These are phyloP conservation scores for Chirona hameri DNA, from an alignment of 2,888 invertebrate genomes.

Conservation along the genomic window DNA sequence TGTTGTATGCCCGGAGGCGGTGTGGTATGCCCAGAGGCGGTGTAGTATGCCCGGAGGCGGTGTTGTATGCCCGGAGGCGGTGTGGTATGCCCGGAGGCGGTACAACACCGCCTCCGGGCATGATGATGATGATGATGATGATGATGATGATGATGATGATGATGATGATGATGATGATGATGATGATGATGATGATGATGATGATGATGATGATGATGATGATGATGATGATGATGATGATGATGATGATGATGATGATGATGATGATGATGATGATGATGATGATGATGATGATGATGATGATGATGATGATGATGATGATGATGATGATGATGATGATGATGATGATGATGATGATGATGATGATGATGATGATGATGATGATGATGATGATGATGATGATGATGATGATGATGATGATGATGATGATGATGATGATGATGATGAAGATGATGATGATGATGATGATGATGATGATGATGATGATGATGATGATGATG, in stretches of 20 bases:
- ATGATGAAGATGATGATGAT: constrained; percentile 11
- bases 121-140: constrained; percentile 7
- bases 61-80: too few relatives aligned
- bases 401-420: constrained; percentile 22
- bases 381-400: constrained; percentile 22
- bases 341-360: constrained; percentile 22
- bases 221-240: constrained; percentile 13
- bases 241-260: constrained; percentile 31
- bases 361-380: constrained; percentile 22
- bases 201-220: constrained; percentile 30
- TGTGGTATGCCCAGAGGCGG: too few relatives aligned
- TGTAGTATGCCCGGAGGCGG: too few relatives aligned
- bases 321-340: constrained; percentile 22
- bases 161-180: constrained; percentile 23
- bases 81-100: too few relatives aligned
- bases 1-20: too few relatives aligned
- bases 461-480: constrained; percentile 22
- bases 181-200: constrained; percentile 27
- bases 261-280: neutral
- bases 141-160: constrained; percentile 29
- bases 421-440: constrained; percentile 22
- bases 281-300: neutral
- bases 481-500: constrained; percentile 22
- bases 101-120: neutral
- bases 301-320: neutral